phyloP scores from a whole-genome alignment of 2,797 vertebrate species.

The Dermochelys coriacea region DNA sequence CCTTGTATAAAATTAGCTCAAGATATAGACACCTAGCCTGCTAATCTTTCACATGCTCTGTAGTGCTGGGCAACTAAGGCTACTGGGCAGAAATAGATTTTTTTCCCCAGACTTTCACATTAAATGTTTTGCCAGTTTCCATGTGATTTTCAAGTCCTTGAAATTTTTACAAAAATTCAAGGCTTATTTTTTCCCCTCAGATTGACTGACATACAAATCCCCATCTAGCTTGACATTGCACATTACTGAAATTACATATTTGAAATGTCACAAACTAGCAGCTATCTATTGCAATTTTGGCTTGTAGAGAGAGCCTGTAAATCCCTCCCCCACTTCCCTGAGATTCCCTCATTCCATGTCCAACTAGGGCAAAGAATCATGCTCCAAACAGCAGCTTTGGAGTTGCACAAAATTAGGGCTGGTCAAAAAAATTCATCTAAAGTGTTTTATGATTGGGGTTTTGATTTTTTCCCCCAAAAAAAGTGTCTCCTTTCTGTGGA shows the following conservation, averaged over 20 bases:
- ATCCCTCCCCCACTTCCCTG: not conserved
- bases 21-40: not conserved
- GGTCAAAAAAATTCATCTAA: slow-evolving; percentile 4
- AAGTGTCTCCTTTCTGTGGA: not conserved
- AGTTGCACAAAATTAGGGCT: not conserved
- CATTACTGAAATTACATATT: not conserved
- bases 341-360: not conserved
- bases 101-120: not conserved
- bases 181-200: not conserved
- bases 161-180: not conserved
- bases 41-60: not conserved
- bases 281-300: not conserved
- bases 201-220: not conserved
- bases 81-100: not conserved
- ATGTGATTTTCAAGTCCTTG: not conserved
- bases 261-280: not conserved
- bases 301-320: not conserved
- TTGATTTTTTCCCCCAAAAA: not conserved
- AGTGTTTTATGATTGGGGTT: not conserved
- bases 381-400: not conserved
- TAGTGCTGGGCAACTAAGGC: not conserved
- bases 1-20: not conserved
- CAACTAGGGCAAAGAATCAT: not conserved
- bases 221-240: not conserved
- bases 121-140: not conserved